phyloP scores from a whole-genome alignment of 2,888 invertebrate genomes.

The Diarsia brunnea region DNA sequence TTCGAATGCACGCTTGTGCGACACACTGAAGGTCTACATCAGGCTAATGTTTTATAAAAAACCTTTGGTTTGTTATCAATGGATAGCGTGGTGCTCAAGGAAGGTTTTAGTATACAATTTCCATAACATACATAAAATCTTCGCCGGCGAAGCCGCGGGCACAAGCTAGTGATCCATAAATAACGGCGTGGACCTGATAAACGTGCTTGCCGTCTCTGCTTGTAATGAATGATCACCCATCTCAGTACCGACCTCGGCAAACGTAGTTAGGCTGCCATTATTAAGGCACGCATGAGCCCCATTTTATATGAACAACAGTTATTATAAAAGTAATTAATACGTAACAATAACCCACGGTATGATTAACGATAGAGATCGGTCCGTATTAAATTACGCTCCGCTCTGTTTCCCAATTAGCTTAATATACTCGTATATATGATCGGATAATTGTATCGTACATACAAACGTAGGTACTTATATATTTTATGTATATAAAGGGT shows the following conservation, averaged over 20 bases:
- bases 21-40: too few relatives aligned
- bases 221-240: background rate
- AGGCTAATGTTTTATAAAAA: too few relatives aligned
- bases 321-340: background rate
- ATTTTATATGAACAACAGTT: background rate
- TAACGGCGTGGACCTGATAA: background rate
- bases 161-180: background rate
- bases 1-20: too few relatives aligned
- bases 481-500: background rate
- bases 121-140: too few relatives aligned
- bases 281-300: background rate
- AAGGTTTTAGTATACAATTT: too few relatives aligned
- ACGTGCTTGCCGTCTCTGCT: background rate
- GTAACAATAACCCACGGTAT: background rate
- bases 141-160: too few relatives aligned
- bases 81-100: too few relatives aligned
- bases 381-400: conserved; percentile 37
- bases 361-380: conserved; percentile 14
- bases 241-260: background rate
- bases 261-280: background rate
- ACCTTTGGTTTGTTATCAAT: too few relatives aligned
- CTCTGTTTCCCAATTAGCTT: conserved; percentile 39
- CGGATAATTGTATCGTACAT: background rate
- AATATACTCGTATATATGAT: conserved; percentile 30
- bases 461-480: background rate